Evolutionary conservation across 2,113 vertebrate species (phyloP), one percentile per base, ranked within the genome.

Genomic region (Elgaria multicarinata): DNA sequence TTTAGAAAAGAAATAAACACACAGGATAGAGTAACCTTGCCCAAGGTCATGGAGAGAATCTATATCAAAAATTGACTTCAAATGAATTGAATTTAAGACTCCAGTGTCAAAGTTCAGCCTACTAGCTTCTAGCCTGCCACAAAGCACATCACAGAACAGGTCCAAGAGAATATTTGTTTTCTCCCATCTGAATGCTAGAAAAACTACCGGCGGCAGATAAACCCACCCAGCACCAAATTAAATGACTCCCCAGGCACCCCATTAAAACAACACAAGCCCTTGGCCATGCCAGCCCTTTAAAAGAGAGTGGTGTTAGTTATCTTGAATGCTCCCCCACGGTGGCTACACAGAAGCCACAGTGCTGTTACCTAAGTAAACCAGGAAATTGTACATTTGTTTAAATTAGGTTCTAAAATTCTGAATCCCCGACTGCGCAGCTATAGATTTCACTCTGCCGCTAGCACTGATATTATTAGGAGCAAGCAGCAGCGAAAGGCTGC

Each of bases 241-340:
- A 96, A 96, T 69, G 93, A 90, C 93, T 96, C 95, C 96, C 95
- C 94, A 95, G 95, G 83, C 94, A 92, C 93, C 93, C 94, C 94
- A 95, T 94, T 95, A 95, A 94, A 77, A 89, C 91, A 92, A 80
- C 81, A 91, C 87, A 71, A 82, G 93, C 77, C 95, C 93, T 0
- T 77, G 94, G 95, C 93, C 74, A 85, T 90, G 95, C 90, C 95
- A 93, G 92, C 86, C 66, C 92, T 3, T 71, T 3, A 44, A 90
- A 87, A 77, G 93, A 0, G 22, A 76, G 92, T 1, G 13, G 13
- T 0, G 87, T 24, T 92, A 22, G 79, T 74, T 90, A 86, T 91
- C 94, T 91, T 94, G 79, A 46, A 16, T 24, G 2, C 85, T 94
- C 90, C 93, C n/a, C 94, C 13, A 76, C 39, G 87, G 95, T 94